Evolutionary conservation across 2,797 vertebrate species (phyloP).

Genomic region (Okamejei kenojei): DNA sequence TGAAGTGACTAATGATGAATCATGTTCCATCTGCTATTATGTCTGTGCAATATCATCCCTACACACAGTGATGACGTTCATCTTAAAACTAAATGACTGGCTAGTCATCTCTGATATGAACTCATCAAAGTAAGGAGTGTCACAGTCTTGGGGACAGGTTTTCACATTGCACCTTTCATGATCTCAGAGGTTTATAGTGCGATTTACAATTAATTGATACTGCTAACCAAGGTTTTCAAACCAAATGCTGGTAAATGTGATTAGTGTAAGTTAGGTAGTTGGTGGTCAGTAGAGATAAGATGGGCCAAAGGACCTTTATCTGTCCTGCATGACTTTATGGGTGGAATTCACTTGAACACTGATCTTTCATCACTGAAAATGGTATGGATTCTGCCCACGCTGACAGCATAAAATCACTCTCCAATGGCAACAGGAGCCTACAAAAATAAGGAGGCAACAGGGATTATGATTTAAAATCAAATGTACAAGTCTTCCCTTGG

Average conservation of each 20-base stretch:
- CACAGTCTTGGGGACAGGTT: not conserved
- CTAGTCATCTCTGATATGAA: not conserved
- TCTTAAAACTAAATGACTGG: not conserved
- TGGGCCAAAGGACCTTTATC: too few relatives aligned
- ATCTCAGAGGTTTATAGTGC: not conserved
- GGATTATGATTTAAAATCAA: not conserved
- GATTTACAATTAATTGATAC: too few relatives aligned
- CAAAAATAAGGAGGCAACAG: not conserved
- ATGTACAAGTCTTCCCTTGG: not conserved
- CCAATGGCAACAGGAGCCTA: not conserved
- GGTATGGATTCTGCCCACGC: not conserved
- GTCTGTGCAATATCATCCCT: not conserved
- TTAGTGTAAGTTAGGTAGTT: too few relatives aligned
- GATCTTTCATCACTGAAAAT: not conserved
- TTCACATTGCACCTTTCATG: not conserved
- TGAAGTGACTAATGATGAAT: not conserved
- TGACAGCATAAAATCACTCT: not conserved
- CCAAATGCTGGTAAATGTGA: too few relatives aligned
- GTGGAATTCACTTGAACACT: not conserved
- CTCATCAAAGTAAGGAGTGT: not conserved
- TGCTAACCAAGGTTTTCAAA: too few relatives aligned
- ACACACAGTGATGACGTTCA: not conserved
- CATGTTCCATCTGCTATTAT: not conserved
- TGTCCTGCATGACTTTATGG: too few relatives aligned
- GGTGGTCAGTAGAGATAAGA: too few relatives aligned